Evolutionary conservation across 2,113 vertebrate species (phyloP).

Genomic region (Muntiacus muntjak): DNA sequence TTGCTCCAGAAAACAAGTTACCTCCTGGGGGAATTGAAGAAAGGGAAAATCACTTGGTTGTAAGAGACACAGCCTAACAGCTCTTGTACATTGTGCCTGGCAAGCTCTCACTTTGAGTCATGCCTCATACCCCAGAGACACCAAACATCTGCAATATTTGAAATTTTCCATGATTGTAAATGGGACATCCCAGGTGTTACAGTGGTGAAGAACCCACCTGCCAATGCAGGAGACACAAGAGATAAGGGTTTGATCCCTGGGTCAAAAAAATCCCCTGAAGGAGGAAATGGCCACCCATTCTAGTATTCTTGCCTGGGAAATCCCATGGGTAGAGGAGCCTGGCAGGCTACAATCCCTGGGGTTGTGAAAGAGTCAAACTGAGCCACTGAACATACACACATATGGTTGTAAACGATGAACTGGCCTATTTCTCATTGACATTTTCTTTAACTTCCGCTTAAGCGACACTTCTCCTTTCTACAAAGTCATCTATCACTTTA

Average conservation of each 20-base stretch:
- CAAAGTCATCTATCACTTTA: background rate
- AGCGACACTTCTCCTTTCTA: background rate
- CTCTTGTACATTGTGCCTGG: background rate
- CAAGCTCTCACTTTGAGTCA: background rate
- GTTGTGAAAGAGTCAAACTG: background rate
- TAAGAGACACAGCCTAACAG: background rate
- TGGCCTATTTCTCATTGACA: background rate
- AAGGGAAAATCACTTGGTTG: background rate
- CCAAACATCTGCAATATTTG: background rate
- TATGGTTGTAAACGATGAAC: background rate
- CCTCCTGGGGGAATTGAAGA: background rate
- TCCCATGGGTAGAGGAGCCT: background rate
- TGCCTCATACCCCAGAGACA: background rate
- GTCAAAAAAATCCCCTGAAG: background rate
- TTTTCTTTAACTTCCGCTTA: background rate
- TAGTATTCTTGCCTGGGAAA: background rate
- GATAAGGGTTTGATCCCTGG: background rate
- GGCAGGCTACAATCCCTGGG: background rate
- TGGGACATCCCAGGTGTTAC: background rate
- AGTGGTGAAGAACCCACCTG: background rate
- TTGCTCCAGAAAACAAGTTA: background rate
- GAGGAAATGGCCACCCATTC: background rate
- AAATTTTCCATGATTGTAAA: background rate
- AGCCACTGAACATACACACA: background rate
- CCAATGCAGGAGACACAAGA: background rate